Evolutionary conservation across 2,113 vertebrate species (phyloP).

Genomic region (Microcebus jonahi): DNA sequence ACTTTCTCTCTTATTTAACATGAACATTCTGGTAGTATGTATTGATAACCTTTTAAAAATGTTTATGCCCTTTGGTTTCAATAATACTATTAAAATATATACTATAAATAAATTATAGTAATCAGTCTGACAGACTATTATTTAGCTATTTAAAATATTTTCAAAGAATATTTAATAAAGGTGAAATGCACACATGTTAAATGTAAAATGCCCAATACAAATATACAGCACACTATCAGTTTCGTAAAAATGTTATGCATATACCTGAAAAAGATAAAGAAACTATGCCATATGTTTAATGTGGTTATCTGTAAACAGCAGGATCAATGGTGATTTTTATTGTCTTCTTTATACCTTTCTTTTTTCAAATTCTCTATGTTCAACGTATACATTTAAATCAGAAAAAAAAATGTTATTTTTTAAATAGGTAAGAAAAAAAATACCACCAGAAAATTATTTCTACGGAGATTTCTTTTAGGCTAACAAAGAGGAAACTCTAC

Average conservation of each 20-base stretch:
- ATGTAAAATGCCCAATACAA: neutral
- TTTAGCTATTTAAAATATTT: neutral
- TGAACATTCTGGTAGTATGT: neutral
- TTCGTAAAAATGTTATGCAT: neutral
- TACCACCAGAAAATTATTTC: neutral
- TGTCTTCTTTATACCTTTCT: neutral
- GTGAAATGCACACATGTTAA: neutral
- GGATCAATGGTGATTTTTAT: neutral
- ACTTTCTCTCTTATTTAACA: constrained; percentile 10
- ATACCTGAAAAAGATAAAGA: neutral
- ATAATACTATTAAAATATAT: neutral
- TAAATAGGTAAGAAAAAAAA: neutral
- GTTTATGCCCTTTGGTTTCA: neutral
- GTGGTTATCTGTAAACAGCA: neutral
- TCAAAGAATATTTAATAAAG: neutral
- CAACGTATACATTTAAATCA: neutral
- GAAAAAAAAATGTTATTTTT: neutral
- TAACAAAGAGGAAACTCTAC: neutral
- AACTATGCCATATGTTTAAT: neutral
- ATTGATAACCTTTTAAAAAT: neutral
- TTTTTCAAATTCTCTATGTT: neutral
- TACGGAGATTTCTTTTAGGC: neutral
- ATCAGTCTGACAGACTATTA: neutral
- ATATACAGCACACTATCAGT: neutral
- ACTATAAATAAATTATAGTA: neutral